A percentile compares a stretch with the other conserved stretches of the same genome.
Evolutionary conservation across 2,797 vertebrate genomes (phyloP).

Genomic region (Anguilla marmorata): DNA sequence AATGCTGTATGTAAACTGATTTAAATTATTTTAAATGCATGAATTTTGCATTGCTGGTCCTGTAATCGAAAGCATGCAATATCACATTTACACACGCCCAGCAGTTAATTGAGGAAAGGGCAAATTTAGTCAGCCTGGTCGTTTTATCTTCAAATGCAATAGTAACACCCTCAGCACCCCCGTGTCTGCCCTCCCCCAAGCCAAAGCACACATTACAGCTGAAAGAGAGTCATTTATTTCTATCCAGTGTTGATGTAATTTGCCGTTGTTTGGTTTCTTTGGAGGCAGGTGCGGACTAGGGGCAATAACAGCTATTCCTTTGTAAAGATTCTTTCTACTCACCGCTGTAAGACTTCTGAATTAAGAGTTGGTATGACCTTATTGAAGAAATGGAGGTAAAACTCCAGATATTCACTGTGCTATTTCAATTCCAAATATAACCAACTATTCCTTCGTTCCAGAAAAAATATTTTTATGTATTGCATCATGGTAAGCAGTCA

Average conservation of each 20-base stretch:
- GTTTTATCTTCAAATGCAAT: not conserved
- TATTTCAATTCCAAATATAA: slow-evolving; percentile 43
- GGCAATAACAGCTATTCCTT: slow-evolving; percentile 57
- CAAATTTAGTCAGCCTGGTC: not conserved
- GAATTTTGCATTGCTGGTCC: not conserved
- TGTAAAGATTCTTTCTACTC: slow-evolving; percentile 46
- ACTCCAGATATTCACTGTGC: slow-evolving; percentile 52
- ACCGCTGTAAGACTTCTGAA: slow-evolving; percentile 39
- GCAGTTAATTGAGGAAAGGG: not conserved
- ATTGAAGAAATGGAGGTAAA: slow-evolving; percentile 55
- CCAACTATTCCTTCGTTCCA: not conserved
- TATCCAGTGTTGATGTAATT: slow-evolving; percentile 19
- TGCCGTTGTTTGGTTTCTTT: slow-evolving; percentile 16
- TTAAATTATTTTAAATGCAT: not conserved
- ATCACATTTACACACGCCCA: not conserved
- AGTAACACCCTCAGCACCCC: not conserved
- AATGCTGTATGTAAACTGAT: not conserved
- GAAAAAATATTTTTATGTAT: slow-evolving; percentile 1
- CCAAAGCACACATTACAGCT: slow-evolving; percentile 18
- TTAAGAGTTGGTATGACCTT: slow-evolving; percentile 54
- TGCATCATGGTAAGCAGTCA: not conserved
- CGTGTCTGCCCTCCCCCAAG: not conserved
- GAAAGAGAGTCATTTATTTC: slow-evolving; percentile 23
- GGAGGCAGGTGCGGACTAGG: slow-evolving; percentile 34
- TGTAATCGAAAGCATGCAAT: not conserved